Evolutionary conservation across 2,113 vertebrate genomes (phyloP).

Genomic region (Microtus pennsylvanicus): DNA sequence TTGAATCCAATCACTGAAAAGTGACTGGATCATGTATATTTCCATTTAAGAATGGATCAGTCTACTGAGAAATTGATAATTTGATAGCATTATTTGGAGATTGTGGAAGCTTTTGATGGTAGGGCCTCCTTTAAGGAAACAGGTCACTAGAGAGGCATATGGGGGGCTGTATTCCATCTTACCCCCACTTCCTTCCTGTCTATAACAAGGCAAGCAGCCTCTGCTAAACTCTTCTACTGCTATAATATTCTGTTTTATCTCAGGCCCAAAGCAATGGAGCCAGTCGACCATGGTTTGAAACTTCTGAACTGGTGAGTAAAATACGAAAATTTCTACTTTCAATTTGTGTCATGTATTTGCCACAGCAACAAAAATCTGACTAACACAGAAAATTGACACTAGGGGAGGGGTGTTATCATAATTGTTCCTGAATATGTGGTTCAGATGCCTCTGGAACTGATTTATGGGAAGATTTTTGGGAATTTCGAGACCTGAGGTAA

Average conservation of each 20-base stretch:
- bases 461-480: not conserved
- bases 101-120: not conserved
- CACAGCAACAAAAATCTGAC: not conserved
- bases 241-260: not conserved
- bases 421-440: not conserved
- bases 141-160: not conserved
- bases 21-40: not conserved
- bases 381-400: not conserved
- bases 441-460: not conserved
- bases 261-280: not conserved
- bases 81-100: not conserved
- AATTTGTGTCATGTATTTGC: not conserved
- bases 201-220: not conserved
- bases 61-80: not conserved
- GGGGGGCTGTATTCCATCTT: not conserved
- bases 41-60: not conserved
- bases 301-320: not conserved
- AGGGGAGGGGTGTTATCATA: not conserved
- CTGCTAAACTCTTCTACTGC: not conserved
- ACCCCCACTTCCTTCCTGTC: not conserved
- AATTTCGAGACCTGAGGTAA: not conserved
- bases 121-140: not conserved
- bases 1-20: not conserved
- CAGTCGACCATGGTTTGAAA: not conserved
- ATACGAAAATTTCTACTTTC: not conserved